Evolutionary conservation across 2,888 invertebrate genomes (phyloP).

Genomic region (Drosophila kuntzei): DNA sequence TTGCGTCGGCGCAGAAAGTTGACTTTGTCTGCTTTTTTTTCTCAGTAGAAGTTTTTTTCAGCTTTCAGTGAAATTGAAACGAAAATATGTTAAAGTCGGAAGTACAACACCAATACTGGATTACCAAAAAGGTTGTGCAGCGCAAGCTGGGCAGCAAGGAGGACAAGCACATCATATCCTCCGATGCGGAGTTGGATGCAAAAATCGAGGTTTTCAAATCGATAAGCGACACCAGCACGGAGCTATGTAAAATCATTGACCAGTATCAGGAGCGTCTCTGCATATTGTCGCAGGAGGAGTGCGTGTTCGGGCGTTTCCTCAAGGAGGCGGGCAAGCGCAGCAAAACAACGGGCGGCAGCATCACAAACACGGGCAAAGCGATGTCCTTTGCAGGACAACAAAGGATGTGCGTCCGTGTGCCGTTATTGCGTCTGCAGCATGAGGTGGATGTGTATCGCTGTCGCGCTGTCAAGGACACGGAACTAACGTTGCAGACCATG

Average conservation of each 20-base stretch:
- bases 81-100: slow-evolving; percentile 85
- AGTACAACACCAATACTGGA: slow-evolving; percentile 99
- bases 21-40: slow-evolving; percentile 35
- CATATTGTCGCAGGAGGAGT: slow-evolving; percentile 97
- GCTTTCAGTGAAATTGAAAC: slow-evolving; percentile 29
- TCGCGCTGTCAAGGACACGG: slow-evolving; percentile 95
- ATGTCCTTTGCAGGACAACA: slow-evolving; percentile 96
- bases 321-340: slow-evolving; percentile 96
- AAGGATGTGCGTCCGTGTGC: slow-evolving; percentile 93
- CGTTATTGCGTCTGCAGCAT: slow-evolving; percentile 95
- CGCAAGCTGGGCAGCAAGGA: slow-evolving; percentile 98
- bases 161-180: slow-evolving; percentile 98
- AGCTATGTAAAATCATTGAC: slow-evolving; percentile 95
- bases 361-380: slow-evolving; percentile 93
- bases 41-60: slow-evolving; percentile 39
- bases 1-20: slow-evolving; percentile 54
- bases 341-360: slow-evolving; percentile 93
- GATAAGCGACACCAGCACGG: slow-evolving; percentile 95
- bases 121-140: slow-evolving; percentile 97
- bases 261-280: slow-evolving; percentile 97
- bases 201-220: slow-evolving; percentile 93
- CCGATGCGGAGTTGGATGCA: slow-evolving; percentile 98
- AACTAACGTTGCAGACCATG: slow-evolving; percentile 96
- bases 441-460: slow-evolving; percentile 98
- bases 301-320: slow-evolving; percentile 96